Conservation (phyloP, 1,140 invertebrate species). For the Macrosteles quadrilineatus region DNA sequence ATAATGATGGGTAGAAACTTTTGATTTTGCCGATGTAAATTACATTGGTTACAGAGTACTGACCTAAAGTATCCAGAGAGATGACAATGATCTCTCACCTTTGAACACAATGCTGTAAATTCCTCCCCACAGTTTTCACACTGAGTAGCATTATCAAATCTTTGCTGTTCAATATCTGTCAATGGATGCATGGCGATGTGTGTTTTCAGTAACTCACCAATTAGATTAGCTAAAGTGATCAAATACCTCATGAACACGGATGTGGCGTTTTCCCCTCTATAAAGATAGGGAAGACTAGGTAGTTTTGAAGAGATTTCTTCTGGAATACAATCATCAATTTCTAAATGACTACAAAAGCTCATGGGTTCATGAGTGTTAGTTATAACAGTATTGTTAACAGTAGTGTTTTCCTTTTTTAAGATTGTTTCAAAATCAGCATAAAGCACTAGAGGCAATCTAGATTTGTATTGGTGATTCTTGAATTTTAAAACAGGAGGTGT, state of each 20-base stretch:
- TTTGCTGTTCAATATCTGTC: not conserved
- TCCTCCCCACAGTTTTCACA: slow-evolving; percentile 17
- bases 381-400: not conserved
- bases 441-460: slow-evolving; percentile 5
- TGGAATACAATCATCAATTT: not conserved
- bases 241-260: slow-evolving; percentile 12
- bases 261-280: slow-evolving; percentile 18
- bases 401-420: not conserved
- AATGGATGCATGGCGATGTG: not conserved
- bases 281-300: slow-evolving; percentile 16
- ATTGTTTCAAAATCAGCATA: slow-evolving; percentile 29
- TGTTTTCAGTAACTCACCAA: not conserved
- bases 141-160: not conserved
- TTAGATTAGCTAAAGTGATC: not conserved
- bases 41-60: slow-evolving; percentile 16
- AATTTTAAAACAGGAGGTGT: slow-evolving; percentile 10
- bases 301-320: slow-evolving; percentile 6
- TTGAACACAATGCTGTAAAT: not conserved
- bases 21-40: slow-evolving; percentile 21
- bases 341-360: slow-evolving; percentile 23
- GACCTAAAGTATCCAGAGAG: slow-evolving; percentile 10
- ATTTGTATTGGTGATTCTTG: slow-evolving; percentile 25
- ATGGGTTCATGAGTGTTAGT: slow-evolving; percentile 23
- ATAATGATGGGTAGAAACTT: slow-evolving; percentile 21
- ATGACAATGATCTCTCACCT: slow-evolving; percentile 23